Base-by-base conservation (phyloP, 2,888 invertebrate species). In the Boloria selene region DNA sequence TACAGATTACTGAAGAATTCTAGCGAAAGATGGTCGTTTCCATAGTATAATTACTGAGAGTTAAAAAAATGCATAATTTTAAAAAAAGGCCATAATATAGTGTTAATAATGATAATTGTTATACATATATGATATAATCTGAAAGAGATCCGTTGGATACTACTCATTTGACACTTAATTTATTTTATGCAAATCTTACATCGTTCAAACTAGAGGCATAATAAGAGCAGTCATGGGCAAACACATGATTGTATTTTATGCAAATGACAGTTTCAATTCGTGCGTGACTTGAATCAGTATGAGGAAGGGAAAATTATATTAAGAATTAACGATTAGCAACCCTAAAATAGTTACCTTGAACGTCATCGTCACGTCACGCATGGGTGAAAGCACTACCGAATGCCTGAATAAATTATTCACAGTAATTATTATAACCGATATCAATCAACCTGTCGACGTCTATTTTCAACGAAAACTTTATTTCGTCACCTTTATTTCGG, bases 391-490 rank as follows among this genome's bases (percentile, higher is more conserved):
- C 77, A 77, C 77, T 77, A 78, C 78, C 79, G 77, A 85, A 79
- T 77, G 77, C 74, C 76, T 80, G 77, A 85, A 87, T 88, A 84
- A 88, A 88, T 87, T 87, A 89, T 88, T 86, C 85, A 85, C 80
- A 79, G 72, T 78, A 78, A 82, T 86, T 88, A 86, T 86, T 84
- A 85, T 83, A 84, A 81, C 80, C 79, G 80, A 83, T 83, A 88
- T 87, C 84, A 82, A 88, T 89, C 89, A 87, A 85, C 74, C 84
- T 85, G 86, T 85, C 85, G 74, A 74, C 86, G 81, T 82, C 79
- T 85, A 85, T 85, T 87, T 86, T 83, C 80, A 79, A 84, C 78
- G 83, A 86, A 85, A 86, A 85, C 83, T 83, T 87, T 81, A 86
- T 87, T 87, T 83, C 77, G 79, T 82, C 82, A 78, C 49, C 58